Percentiles rank a stretch among this genome's conserved stretches.
phyloP scores from a whole-genome alignment of 2,113 vertebrate species.

The Tachuris rubrigastra region DNA sequence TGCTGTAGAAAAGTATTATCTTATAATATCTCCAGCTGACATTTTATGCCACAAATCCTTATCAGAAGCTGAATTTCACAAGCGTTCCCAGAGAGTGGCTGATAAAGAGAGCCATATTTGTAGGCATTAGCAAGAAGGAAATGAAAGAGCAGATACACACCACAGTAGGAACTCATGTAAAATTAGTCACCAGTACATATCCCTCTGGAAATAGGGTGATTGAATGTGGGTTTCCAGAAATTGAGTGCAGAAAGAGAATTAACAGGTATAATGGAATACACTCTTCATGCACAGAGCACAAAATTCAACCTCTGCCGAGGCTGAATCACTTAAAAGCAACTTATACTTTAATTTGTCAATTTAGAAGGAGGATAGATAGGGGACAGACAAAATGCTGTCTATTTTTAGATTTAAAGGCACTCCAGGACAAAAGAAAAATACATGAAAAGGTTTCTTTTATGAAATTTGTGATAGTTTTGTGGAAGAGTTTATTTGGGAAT shows the following conservation, averaged over 20 bases:
- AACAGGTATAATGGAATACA: not conserved
- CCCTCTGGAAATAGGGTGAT: not conserved
- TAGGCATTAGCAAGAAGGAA: constrained; percentile 34
- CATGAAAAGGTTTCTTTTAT: not conserved
- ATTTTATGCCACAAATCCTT: constrained; percentile 48
- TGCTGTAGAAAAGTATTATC: constrained; percentile 55
- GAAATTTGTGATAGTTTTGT: not conserved
- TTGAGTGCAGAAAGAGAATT: not conserved
- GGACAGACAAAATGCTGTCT: not conserved
- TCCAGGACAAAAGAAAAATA: not conserved
- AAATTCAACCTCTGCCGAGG: not conserved
- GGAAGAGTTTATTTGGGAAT: not conserved
- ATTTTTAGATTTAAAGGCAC: not conserved
- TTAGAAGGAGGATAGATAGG: not conserved
- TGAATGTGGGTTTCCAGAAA: not conserved
- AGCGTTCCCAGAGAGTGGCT: constrained; percentile 34
- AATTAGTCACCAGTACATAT: constrained; percentile 22
- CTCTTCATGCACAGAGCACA: not conserved
- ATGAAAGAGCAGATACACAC: constrained; percentile 4
- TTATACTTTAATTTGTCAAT: not conserved
- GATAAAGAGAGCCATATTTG: constrained; percentile 30
- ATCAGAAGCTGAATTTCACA: constrained; percentile 43
- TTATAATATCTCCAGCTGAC: constrained; percentile 49
- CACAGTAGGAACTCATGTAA: not conserved
- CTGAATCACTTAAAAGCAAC: not conserved